These are phyloP conservation scores for Heliconius melpomene DNA, from an alignment of 1,140 invertebrate species.

Conservation along the genomic window DNA sequence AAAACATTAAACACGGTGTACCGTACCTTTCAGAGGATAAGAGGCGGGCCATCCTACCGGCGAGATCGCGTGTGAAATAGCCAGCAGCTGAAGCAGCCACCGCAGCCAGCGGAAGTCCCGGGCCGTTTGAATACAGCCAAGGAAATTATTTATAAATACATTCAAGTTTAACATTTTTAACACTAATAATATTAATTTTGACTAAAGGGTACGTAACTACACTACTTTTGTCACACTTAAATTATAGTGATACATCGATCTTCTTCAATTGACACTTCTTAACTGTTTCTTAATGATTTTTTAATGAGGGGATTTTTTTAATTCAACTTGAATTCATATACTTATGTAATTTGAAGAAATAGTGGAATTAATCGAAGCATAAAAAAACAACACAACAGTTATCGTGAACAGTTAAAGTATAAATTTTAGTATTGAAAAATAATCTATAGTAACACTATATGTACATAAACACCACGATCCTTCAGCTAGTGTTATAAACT, in stretches of 20 bases:
- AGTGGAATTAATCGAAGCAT: too few relatives aligned
- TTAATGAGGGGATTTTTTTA: too few relatives aligned
- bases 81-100: slow-evolving; percentile 48
- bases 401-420: too few relatives aligned
- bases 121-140: slow-evolving; percentile 44
- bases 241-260: too few relatives aligned
- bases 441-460: background rate
- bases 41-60: slow-evolving; percentile 56
- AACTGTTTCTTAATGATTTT: too few relatives aligned
- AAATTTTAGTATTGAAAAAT: background rate
- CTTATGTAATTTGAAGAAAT: too few relatives aligned
- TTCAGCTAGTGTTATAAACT: background rate
- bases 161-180: slow-evolving; percentile 43
- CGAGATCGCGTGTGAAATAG: slow-evolving; percentile 49
- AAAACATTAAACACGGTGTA: background rate
- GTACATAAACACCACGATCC: background rate
- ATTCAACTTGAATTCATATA: too few relatives aligned
- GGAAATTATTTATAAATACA: slow-evolving; percentile 44
- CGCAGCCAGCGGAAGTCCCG: slow-evolving; percentile 46
- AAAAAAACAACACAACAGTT: too few relatives aligned
- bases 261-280: too few relatives aligned
- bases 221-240: too few relatives aligned
- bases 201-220: too few relatives aligned
- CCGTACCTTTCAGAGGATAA: slow-evolving; percentile 51
- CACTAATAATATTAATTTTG: background rate